These are phyloP conservation scores for Sebastes kiyomatsui DNA, from an alignment of 2,797 vertebrate species.

Conservation along the genomic window DNA sequence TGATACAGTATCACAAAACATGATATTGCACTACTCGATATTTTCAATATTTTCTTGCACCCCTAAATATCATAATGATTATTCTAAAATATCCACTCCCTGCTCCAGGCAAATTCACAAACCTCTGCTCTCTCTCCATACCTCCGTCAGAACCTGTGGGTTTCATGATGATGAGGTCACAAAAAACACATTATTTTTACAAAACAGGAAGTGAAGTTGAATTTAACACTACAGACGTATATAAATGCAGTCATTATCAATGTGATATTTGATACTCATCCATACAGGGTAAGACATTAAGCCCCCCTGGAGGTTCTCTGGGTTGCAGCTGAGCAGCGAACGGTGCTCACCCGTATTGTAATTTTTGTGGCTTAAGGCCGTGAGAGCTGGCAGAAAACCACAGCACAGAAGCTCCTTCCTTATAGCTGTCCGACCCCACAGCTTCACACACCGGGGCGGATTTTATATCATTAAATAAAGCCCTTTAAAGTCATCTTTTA, in stretches of 20 bases:
- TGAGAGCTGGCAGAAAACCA: slow-evolving; percentile 49
- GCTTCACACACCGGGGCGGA: slow-evolving; percentile 57
- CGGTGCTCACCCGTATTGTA: not conserved
- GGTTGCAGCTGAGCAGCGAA: slow-evolving; percentile 6
- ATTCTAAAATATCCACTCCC: not conserved
- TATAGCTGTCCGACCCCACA: slow-evolving; percentile 55
- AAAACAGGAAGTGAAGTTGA: not conserved
- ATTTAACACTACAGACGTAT: not conserved
- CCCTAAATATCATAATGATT: not conserved
- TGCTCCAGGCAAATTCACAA: not conserved
- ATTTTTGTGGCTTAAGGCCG: slow-evolving; percentile 35
- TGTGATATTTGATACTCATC: not conserved
- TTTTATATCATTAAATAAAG: slow-evolving; percentile 72
- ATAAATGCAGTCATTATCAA: not conserved
- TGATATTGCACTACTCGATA: rapidly evolving
- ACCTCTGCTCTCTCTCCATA: not conserved
- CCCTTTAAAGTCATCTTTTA: slow-evolving; percentile 75
- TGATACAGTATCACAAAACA: too few species aligned
- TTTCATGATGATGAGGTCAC: not conserved
- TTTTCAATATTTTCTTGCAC: too few species aligned
- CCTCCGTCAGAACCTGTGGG: not conserved
- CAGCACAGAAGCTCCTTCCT: slow-evolving; percentile 69
- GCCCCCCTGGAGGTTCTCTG: not conserved
- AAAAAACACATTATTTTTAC: not conserved
- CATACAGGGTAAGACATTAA: not conserved